These are phyloP conservation scores for Stomorhina lunata DNA, from an alignment of 2,888 invertebrate genomes.

Conservation along the genomic window DNA sequence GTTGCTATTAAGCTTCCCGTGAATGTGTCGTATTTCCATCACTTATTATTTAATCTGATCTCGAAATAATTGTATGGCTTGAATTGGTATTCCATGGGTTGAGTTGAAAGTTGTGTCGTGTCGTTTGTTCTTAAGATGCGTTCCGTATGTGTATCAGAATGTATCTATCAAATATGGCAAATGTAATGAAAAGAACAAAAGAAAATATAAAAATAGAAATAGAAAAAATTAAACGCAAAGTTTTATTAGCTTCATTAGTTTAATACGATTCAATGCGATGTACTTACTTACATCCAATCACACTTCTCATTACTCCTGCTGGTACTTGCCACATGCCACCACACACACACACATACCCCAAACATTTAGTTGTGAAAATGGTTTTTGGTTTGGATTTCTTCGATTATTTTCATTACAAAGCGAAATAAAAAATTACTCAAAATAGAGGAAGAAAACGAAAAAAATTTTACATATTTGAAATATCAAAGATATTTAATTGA, in stretches of 20 bases:
- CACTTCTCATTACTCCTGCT: conserved; percentile 55
- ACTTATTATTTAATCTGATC: conserved; percentile 65
- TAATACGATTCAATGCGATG: conserved; percentile 56
- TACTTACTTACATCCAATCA: conserved; percentile 22
- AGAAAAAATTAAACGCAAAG: conserved; percentile 53
- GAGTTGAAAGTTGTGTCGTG: not conserved
- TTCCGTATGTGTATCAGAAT: not conserved
- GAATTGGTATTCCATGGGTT: conserved; percentile 28
- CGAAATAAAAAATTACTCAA: too few species aligned
- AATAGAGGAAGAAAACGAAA: too few species aligned
- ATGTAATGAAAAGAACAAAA: conserved; percentile 27
- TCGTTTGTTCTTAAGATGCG: not conserved
- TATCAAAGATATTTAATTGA: too few species aligned
- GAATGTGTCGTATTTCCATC: conserved; percentile 57
- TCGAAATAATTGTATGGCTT: conserved; percentile 59
- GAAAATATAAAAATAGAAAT: not conserved
- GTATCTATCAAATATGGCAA: conserved; percentile 19
- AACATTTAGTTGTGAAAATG: conserved; percentile 31
- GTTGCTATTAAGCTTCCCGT: not conserved
- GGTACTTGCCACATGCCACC: conserved; percentile 48
- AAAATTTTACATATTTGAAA: too few species aligned
- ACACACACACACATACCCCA: not conserved
- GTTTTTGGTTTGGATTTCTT: conserved; percentile 40
- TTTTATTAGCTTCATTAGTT: conserved; percentile 66
- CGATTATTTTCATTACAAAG: not conserved